phyloP scores from a whole-genome alignment of 2,113 vertebrate species.

The Tragelaphus strepsiceros region DNA sequence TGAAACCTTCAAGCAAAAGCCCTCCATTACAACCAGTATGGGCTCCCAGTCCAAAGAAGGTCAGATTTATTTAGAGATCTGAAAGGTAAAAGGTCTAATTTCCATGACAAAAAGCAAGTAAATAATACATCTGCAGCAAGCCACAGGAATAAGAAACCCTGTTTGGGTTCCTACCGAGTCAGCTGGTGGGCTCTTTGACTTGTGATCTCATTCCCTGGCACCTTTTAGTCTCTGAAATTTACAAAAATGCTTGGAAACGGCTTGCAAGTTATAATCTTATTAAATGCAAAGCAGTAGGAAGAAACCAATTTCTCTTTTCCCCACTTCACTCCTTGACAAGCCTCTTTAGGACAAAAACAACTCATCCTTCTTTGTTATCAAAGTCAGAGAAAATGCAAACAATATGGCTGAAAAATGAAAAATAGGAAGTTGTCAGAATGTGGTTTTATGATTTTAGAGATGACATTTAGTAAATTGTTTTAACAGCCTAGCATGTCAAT shows the following conservation, averaged over 20 bases:
- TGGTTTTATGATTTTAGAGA: constrained; percentile 19
- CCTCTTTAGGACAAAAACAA: neutral
- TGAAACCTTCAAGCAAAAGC: neutral
- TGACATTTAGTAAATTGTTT: neutral
- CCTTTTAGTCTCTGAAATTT: neutral
- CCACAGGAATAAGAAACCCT: neutral
- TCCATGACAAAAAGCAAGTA: constrained; percentile 16
- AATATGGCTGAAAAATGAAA: neutral
- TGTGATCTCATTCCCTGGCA: neutral
- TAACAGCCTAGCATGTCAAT: neutral
- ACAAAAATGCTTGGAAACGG: neutral
- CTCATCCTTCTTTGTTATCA: neutral
- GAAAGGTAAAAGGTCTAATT: neutral
- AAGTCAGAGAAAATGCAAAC: neutral
- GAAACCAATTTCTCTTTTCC: neutral
- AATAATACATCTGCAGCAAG: neutral
- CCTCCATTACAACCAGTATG: neutral
- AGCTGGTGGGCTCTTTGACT: neutral
- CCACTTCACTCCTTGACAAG: neutral
- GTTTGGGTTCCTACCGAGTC: neutral
- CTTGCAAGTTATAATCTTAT: neutral
- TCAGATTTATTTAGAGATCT: neutral
- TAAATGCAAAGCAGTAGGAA: neutral
- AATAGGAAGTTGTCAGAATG: neutral
- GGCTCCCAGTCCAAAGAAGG: neutral